Conservation (phyloP, 2,888 invertebrate genomes). For the Chaetogeoica ovagalla region DNA sequence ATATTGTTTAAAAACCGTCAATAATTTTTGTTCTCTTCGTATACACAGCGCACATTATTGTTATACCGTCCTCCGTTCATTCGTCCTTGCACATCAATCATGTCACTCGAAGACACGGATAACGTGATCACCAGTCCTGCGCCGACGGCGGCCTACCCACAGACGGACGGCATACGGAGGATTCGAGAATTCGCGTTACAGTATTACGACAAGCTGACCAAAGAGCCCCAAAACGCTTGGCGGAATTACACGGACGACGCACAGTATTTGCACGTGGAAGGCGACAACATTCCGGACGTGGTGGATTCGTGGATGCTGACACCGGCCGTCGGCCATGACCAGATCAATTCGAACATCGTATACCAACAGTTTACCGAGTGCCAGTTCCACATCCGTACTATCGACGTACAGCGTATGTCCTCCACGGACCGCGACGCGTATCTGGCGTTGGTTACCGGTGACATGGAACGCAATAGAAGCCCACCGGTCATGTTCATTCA, state of each 20-base stretch:
- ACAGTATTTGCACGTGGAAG: slow-evolving; percentile 14
- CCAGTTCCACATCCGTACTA: slow-evolving; percentile 1
- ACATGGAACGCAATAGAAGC: neutral
- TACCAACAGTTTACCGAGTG: too few species aligned
- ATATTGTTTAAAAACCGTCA: too few species aligned
- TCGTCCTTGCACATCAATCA: too few species aligned
- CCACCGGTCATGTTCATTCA: neutral
- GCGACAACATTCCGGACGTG: neutral
- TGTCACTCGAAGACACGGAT: too few species aligned
- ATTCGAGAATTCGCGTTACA: neutral
- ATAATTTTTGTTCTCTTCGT: too few species aligned
- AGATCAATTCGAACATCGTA: too few species aligned
- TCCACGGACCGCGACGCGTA: neutral
- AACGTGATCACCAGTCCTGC: too few species aligned
- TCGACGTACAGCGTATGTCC: neutral
- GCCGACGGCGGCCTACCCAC: too few species aligned
- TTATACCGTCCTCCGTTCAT: too few species aligned
- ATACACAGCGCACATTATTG: too few species aligned
- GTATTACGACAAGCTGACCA: neutral
- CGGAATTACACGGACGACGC: neutral
- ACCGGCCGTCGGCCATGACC: neutral
- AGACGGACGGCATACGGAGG: neutral
- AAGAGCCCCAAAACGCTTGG: neutral
- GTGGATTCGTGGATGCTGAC: neutral
- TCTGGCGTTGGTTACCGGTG: slow-evolving; percentile 7